A percentile compares a stretch with the other conserved stretches of the same genome.
phyloP scores from a whole-genome alignment of 2,888 invertebrate species.

The Sylvicola fuscatus region DNA sequence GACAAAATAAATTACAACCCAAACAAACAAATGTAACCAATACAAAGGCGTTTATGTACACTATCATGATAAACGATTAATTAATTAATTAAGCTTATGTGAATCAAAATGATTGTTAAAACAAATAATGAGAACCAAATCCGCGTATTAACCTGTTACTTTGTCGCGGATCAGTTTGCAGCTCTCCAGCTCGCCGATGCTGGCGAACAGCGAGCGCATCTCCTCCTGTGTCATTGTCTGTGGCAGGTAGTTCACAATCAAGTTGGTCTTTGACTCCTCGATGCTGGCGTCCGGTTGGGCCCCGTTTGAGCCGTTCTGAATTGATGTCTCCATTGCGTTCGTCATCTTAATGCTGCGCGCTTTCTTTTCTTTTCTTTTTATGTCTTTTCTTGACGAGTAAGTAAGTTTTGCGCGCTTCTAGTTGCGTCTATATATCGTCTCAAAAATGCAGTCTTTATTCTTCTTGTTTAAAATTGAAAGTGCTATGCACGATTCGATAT shows the following conservation, averaged over 20 bases:
- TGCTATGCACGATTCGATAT: no score
- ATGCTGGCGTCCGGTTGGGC: conserved; percentile 38
- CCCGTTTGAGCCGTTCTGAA: conserved; percentile 51
- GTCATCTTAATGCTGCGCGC: conserved; percentile 12
- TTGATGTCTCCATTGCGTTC: conserved; percentile 43
- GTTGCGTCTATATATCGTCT: no score
- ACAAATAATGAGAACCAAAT: background rate
- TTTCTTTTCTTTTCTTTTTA: no score
- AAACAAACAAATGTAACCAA: no score
- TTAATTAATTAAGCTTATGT: background rate
- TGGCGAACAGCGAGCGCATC: conserved; percentile 81
- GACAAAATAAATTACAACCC: no score
- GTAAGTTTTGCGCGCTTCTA: no score
- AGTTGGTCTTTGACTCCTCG: conserved; percentile 87
- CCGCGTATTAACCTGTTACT: conserved; percentile 50
- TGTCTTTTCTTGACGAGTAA: no score
- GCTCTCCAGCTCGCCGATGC: conserved; percentile 91
- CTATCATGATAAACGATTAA: no score
- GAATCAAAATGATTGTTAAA: background rate
- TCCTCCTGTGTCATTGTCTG: conserved; percentile 91
- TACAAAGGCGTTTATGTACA: no score
- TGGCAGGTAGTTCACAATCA: conserved; percentile 89
- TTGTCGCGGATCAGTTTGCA: conserved; percentile 95
- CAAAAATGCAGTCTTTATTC: no score
- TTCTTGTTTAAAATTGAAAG: no score